Evolutionary conservation across 2,113 vertebrate species (phyloP).

Genomic region (Neoarius graeffei): DNA sequence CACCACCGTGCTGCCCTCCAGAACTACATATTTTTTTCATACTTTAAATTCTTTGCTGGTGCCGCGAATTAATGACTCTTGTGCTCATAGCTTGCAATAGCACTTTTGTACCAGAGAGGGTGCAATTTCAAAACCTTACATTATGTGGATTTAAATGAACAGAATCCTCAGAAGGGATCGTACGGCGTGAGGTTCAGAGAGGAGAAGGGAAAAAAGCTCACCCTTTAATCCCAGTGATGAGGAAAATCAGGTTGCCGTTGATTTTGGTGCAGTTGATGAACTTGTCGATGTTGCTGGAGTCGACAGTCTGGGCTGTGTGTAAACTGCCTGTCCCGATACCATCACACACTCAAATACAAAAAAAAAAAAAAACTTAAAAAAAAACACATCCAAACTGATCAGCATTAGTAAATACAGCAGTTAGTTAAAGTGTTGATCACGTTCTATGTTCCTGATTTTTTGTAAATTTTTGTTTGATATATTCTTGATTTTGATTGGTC

Average conservation of each 20-base stretch:
- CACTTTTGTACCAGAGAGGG: no score
- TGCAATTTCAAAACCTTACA: no score
- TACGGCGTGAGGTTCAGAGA: not conserved
- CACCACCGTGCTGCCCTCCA: no score
- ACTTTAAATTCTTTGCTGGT: not conserved
- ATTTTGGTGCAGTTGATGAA: constrained; percentile 99
- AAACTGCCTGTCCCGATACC: constrained; percentile 95
- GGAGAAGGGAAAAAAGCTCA: constrained; percentile 63
- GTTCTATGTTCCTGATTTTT: not conserved
- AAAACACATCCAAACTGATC: not conserved
- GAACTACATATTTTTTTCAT: no score
- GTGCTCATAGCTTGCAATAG: no score
- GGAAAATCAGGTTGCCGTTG: constrained; percentile 97
- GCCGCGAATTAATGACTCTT: no score
- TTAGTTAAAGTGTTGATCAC: not conserved
- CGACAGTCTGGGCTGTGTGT: constrained; percentile 89
- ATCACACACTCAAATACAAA: constrained; percentile 82
- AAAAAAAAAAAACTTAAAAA: constrained; percentile 31
- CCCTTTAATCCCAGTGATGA: constrained; percentile 97
- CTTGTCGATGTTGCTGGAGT: constrained; percentile 95
- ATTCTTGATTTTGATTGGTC: no score
- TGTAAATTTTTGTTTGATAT: not conserved
- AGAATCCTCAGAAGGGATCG: not conserved
- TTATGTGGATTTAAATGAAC: not conserved
- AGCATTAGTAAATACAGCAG: no score